Conservation (phyloP, 2,888 invertebrate species). For the Xiphydria camelus region DNA sequence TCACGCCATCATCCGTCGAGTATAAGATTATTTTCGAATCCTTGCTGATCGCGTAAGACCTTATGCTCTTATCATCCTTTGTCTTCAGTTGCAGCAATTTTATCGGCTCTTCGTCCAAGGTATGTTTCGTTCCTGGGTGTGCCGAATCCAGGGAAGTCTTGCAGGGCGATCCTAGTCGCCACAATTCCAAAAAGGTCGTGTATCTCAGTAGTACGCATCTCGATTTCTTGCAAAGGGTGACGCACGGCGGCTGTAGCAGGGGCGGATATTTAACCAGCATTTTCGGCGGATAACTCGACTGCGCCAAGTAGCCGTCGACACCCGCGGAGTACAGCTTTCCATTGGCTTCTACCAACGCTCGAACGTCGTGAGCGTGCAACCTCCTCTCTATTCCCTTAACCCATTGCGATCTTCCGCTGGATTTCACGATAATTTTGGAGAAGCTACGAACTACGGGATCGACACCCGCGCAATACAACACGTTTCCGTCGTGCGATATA, state of each 20-base stretch:
- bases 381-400: slow-evolving; percentile 77
- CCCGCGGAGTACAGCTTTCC: slow-evolving; percentile 79
- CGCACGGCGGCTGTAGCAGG: slow-evolving; percentile 66
- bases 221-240: slow-evolving; percentile 61
- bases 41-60: slow-evolving; percentile 71
- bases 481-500: slow-evolving; percentile 70
- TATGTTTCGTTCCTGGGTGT: slow-evolving; percentile 34
- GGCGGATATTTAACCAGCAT: slow-evolving; percentile 73
- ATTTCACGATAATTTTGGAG: slow-evolving; percentile 66
- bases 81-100: slow-evolving; percentile 73
- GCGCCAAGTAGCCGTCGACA: slow-evolving; percentile 76
- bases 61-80: slow-evolving; percentile 68
- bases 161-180: slow-evolving; percentile 63
- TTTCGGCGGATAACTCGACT: slow-evolving; percentile 73
- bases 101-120: slow-evolving; percentile 61
- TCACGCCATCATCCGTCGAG: slow-evolving; percentile 69
- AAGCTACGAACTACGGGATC: slow-evolving; percentile 81
- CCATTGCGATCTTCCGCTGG: slow-evolving; percentile 71
- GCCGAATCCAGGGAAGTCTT: slow-evolving; percentile 40
- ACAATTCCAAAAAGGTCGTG: slow-evolving; percentile 65
- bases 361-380: slow-evolving; percentile 87
- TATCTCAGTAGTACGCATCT: slow-evolving; percentile 64
- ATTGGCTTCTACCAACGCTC: slow-evolving; percentile 68
- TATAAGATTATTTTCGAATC: slow-evolving; percentile 76
- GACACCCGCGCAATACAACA: slow-evolving; percentile 78